phyloP scores from a whole-genome alignment of 1,140 invertebrate genomes.

The Rhizoglyphus robini region DNA sequence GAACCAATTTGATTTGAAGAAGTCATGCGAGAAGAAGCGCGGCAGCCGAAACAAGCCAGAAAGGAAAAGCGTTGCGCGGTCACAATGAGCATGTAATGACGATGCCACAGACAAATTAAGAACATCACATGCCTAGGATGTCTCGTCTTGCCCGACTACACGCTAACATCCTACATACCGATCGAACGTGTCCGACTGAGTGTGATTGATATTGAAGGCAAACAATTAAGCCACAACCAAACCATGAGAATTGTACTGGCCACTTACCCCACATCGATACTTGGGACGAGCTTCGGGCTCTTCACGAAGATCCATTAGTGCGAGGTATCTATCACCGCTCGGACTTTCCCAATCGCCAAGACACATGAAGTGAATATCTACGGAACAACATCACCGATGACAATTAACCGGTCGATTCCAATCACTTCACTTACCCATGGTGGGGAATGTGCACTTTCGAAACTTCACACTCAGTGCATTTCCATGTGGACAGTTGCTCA shows the following conservation, averaged over 20 bases:
- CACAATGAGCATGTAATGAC: neutral
- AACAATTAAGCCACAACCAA: neutral
- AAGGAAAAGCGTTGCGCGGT: neutral
- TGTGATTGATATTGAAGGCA: neutral
- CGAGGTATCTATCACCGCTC: slow-evolving; percentile 43
- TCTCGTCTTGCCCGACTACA: too few relatives aligned
- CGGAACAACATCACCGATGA: slow-evolving; percentile 22
- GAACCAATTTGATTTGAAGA: slow-evolving; percentile 8
- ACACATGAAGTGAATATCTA: slow-evolving; percentile 51
- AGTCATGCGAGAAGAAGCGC: neutral
- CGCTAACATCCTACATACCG: neutral
- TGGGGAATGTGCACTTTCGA: slow-evolving; percentile 41
- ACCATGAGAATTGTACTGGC: slow-evolving; percentile 37
- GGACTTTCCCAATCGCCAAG: slow-evolving; percentile 49
- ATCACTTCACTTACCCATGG: slow-evolving; percentile 36
- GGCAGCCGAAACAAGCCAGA: neutral
- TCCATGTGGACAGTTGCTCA: slow-evolving; percentile 50
- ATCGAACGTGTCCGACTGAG: too few relatives aligned
- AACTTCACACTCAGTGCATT: slow-evolving; percentile 45
- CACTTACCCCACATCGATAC: slow-evolving; percentile 53
- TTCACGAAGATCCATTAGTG: slow-evolving; percentile 44
- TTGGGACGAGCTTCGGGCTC: slow-evolving; percentile 38
- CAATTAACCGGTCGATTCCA: neutral
- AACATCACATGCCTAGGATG: neutral
- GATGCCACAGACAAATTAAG: slow-evolving; percentile 10